These are phyloP conservation scores for Patiria miniata DNA, from an alignment of 35 echinoderm and acorn worm genomes.

Conservation along the genomic window DNA sequence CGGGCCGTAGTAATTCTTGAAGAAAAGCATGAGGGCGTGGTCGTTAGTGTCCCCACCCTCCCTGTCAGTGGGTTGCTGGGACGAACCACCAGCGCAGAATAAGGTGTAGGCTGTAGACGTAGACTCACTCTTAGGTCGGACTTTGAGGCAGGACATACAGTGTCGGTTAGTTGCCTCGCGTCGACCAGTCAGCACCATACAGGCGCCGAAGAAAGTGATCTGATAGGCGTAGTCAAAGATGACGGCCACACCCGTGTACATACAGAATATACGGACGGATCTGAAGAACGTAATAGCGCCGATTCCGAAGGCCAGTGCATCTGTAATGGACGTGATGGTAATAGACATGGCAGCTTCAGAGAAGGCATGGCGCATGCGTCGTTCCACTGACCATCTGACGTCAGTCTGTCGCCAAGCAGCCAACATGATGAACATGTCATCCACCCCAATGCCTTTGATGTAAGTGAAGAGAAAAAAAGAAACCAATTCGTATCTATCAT, in stretches of 20 bases:
- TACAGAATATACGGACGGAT: conserved; percentile 59
- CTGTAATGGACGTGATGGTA: conserved; percentile 73
- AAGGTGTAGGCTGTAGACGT: conserved; percentile 8
- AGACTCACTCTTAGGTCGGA: conserved; percentile 28
- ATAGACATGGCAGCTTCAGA: conserved; percentile 66
- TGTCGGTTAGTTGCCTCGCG: conserved; percentile 53
- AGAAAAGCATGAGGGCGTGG: conserved; percentile 48
- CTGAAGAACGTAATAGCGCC: conserved; percentile 37
- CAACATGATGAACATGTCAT: conserved; percentile 84
- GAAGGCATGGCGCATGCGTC: conserved; percentile 52
- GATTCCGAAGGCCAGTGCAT: conserved; percentile 56
- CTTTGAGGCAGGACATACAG: conserved; percentile 38
- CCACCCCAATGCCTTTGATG: conserved; percentile 65
- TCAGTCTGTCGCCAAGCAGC: conserved; percentile 58
- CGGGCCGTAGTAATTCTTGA: conserved; percentile 65
- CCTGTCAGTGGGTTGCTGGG: not conserved
- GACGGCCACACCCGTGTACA: conserved; percentile 57
- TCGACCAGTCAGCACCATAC: conserved; percentile 53
- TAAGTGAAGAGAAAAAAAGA: not conserved
- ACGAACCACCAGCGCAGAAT: conserved; percentile 66
- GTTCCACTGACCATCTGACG: conserved; percentile 6
- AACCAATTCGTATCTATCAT: no score
- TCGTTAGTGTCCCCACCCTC: not conserved
- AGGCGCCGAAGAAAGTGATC: conserved; percentile 76
- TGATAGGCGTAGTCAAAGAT: conserved; percentile 70